Conservation (phyloP, 1,140 invertebrate genomes). For the Lordiphosa stackelbergi region DNA sequence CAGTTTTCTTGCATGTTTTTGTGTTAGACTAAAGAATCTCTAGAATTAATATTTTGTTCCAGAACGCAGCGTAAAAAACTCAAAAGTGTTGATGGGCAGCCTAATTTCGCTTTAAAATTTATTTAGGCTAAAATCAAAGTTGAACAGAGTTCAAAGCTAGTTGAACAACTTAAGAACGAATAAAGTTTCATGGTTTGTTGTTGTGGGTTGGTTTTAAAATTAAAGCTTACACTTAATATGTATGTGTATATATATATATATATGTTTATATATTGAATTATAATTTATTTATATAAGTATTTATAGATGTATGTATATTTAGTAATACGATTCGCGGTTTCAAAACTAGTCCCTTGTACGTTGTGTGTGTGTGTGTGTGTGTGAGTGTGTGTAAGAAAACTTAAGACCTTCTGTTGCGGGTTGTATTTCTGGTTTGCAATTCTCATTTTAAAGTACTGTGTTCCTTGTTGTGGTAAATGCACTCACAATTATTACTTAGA, state of each 20-base stretch:
- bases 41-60: slow-evolving; percentile 44
- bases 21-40: no score
- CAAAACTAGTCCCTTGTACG: slow-evolving; percentile 73
- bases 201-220: slow-evolving; percentile 13
- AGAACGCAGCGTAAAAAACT: slow-evolving; percentile 47
- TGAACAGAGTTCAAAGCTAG: slow-evolving; percentile 25
- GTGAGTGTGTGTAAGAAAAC: slow-evolving; percentile 39
- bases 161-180: slow-evolving; percentile 38
- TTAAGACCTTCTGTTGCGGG: slow-evolving; percentile 22
- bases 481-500: slow-evolving; percentile 38
- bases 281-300: slow-evolving; percentile 25
- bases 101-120: slow-evolving; percentile 47
- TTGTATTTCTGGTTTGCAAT: slow-evolving; percentile 25
- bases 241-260: slow-evolving; percentile 39
- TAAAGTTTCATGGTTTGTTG: slow-evolving; percentile 28
- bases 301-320: slow-evolving; percentile 62
- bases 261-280: slow-evolving; percentile 32
- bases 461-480: slow-evolving; percentile 53
- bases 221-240: slow-evolving; percentile 27
- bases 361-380: slow-evolving; percentile 53
- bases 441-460: slow-evolving; percentile 19
- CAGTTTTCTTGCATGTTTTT: slow-evolving; percentile 70
- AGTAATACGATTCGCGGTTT: slow-evolving; percentile 75
- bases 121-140: slow-evolving; percentile 45
- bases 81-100: slow-evolving; percentile 28